Base-by-base conservation (phyloP, 2,113 vertebrate species). In the Corydoras maculifer region DNA sequence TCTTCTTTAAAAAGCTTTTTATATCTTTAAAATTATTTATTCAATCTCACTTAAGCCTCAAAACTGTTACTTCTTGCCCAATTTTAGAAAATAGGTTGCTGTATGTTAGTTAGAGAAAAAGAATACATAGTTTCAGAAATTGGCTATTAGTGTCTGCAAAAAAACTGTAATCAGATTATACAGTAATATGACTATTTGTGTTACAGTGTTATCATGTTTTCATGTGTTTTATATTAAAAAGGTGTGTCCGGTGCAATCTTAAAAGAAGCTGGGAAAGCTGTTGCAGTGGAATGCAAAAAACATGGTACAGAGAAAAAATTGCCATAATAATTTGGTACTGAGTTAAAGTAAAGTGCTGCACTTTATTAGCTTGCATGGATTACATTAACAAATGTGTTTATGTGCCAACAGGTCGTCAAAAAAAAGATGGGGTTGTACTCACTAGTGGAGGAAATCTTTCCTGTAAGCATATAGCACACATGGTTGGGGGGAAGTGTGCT, bases 241-340 rank as follows among this genome's bases (percentile, higher is more conserved):
- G 84, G 84, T 31, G 82, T 86, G 35, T 86, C 83, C 75, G 82
- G 76, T 35, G 83, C 78, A 58, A 84, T 86, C 68, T 69, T 84
- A n/a, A 76, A 68, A 62, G 81, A 73, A 49, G 83, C 82, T 32
- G 84, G 83, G 5, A 30, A 76, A 53, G 68, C 75, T 32, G 83
- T 86, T 30, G 69, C 32, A 25, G 76, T 70, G 30, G 79, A 84
- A 77, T 84, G 84, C 68, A 60, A 70, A 66, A 70, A 68, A 50
- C 74, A 71, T 53, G 83, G 82, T 84, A 82, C 65, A 35, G 9
- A 13, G n/a, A 25, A 62, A 8, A 11, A 11, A 15, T 13, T 61
- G 7, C 13, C 11, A 43, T 48, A 30, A 43, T 43, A 2, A 43
- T 43, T 43, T 43, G 7, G 7, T 25, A 43, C 7, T 43, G 18